These are phyloP conservation scores for Triplophysa tibetana DNA, from an alignment of 2,113 vertebrate species.

Conservation along the genomic window DNA sequence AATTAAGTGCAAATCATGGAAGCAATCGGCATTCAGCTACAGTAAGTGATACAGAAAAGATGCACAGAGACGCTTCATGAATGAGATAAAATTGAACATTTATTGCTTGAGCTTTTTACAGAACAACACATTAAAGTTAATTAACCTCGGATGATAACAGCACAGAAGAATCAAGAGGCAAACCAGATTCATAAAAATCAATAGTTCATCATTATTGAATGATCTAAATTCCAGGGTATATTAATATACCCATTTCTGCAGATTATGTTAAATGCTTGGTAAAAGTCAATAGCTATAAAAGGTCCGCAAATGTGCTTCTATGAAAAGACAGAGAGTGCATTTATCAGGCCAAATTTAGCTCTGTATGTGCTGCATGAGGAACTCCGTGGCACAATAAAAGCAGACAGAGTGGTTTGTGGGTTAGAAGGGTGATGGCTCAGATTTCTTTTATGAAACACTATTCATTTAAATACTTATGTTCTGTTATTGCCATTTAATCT, in stretches of 20 bases:
- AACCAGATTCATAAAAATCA: constrained; percentile 11
- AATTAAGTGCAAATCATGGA: not conserved
- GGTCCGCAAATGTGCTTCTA: constrained; percentile 3
- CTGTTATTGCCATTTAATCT: not conserved
- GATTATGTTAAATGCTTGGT: constrained; percentile 14
- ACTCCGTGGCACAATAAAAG: constrained; percentile 8
- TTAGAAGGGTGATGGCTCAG: constrained; percentile 4
- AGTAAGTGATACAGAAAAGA: constrained; percentile 5
- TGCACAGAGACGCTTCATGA: constrained; percentile 25
- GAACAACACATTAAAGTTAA: constrained; percentile 34
- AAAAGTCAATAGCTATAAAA: constrained; percentile 41
- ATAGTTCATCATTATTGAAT: constrained; percentile 22
- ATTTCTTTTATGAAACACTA: not conserved
- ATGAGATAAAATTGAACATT: constrained; percentile 23
- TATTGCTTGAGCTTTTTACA: constrained; percentile 30
- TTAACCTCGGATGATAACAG: constrained; percentile 18
- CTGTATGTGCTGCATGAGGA: constrained; percentile 1
- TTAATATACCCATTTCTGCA: constrained; percentile 8
- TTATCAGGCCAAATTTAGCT: constrained; percentile 29
- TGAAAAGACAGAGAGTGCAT: constrained; percentile 24
- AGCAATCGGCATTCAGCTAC: not conserved
- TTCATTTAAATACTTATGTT: not conserved
- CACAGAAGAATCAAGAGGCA: constrained; percentile 19
- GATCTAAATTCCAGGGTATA: constrained; percentile 3
- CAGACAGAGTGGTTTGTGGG: constrained; percentile 16